These are phyloP conservation scores for Heliopora coerulea DNA, from an alignment of 92 coral and sea anemone species.

Conservation along the genomic window DNA sequence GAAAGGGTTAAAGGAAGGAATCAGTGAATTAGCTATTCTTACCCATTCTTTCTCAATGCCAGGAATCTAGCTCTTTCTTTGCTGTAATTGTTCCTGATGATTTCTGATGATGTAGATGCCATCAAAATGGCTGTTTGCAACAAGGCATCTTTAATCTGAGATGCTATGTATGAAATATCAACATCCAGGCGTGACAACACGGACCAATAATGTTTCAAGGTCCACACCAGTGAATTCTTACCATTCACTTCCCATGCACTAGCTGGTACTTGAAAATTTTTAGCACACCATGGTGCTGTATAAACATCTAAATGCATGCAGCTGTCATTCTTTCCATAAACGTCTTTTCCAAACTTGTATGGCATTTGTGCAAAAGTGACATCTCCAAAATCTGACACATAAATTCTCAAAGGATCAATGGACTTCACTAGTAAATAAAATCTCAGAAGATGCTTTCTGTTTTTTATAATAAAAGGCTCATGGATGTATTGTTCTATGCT, in stretches of 20 bases:
- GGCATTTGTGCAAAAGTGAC: constrained; percentile 32
- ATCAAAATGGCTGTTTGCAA: constrained; percentile 33
- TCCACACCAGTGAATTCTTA: constrained; percentile 25
- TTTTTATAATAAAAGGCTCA: constrained; percentile 28
- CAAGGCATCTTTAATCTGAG: constrained; percentile 27
- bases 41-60: constrained; percentile 39
- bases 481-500: constrained; percentile 34
- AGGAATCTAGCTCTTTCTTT: constrained; percentile 30
- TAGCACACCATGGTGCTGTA: constrained; percentile 26
- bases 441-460: constrained; percentile 23
- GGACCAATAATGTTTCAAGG: constrained; percentile 34
- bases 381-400: constrained; percentile 25
- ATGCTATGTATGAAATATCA: constrained; percentile 20
- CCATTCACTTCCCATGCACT: constrained; percentile 30
- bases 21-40: neutral
- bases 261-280: constrained; percentile 7
- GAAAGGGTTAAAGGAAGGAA: neutral
- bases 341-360: neutral
- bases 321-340: constrained; percentile 1
- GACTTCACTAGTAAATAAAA: constrained; percentile 39
- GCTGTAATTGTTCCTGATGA: constrained; percentile 14
- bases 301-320: constrained; percentile 35
- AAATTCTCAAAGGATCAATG: constrained; percentile 19
- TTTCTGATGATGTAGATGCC: constrained; percentile 31
- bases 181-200: constrained; percentile 17